Percentiles rank a stretch among this genome's conserved stretches.
phyloP scores from a whole-genome alignment of 2,113 vertebrate species.

The Vidua chalybeata region DNA sequence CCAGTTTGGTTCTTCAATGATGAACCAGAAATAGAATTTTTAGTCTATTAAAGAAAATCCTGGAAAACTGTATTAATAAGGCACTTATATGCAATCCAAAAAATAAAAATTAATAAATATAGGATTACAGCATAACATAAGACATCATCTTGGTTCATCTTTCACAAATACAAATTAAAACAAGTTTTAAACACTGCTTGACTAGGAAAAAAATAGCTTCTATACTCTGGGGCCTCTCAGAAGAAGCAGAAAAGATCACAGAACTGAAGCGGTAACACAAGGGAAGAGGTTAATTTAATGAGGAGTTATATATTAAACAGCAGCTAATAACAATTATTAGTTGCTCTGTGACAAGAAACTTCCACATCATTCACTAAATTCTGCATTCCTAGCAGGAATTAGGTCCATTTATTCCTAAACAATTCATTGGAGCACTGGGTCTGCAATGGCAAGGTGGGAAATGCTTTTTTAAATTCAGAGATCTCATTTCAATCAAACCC shows the following conservation, averaged over 20 bases:
- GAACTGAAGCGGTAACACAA: not conserved
- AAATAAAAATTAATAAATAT: not conserved
- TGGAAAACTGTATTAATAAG: not conserved
- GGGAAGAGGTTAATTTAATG: not conserved
- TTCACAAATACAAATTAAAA: not conserved
- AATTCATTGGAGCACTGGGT: not conserved
- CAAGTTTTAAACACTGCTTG: not conserved
- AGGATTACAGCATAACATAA: not conserved
- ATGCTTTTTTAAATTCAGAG: not conserved
- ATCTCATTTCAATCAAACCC: not conserved
- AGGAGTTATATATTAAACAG: not conserved
- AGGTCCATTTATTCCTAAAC: not conserved
- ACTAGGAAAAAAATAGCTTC: not conserved
- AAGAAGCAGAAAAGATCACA: not conserved
- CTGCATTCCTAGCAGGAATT: not conserved
- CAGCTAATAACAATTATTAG: not conserved
- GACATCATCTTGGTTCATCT: not conserved
- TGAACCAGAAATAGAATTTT: not conserved
- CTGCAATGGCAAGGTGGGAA: not conserved
- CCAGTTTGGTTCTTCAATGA: not conserved
- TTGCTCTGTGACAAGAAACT: not conserved
- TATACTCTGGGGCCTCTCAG: not conserved
- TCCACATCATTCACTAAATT: not conserved
- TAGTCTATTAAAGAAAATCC: not conserved
- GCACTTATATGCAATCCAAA: not conserved